Percentiles rank a stretch among this genome's conserved stretches.
phyloP scores from a whole-genome alignment of 2,113 vertebrate species.

The Archilochus colubris region DNA sequence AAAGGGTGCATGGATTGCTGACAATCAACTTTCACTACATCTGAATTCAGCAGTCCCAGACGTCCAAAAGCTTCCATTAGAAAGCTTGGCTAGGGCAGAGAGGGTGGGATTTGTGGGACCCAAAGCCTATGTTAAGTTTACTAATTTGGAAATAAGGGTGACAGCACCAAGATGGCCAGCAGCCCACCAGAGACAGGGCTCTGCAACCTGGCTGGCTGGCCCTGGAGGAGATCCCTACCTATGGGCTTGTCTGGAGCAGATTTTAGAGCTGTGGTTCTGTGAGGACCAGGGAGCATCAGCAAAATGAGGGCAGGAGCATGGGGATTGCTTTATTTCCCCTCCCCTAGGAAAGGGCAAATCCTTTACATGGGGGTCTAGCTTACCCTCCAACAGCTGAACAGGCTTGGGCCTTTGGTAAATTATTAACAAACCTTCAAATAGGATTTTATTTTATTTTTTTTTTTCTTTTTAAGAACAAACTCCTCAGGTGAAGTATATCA shows the following conservation, averaged over 20 bases:
- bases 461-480: not conserved
- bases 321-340: not conserved
- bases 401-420: not conserved
- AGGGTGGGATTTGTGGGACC: not conserved
- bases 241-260: not conserved
- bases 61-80: not conserved
- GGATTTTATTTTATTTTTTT: fast-evolving
- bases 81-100: not conserved
- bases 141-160: not conserved
- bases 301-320: not conserved
- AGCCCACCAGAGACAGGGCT: not conserved
- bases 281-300: not conserved
- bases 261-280: not conserved
- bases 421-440: not conserved
- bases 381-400: not conserved
- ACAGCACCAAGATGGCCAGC: not conserved
- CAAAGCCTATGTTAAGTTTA: not conserved
- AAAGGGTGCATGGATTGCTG: not conserved
- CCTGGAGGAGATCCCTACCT: not conserved
- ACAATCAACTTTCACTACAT: not conserved
- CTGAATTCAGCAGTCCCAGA: not conserved
- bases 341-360: not conserved
- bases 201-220: not conserved
- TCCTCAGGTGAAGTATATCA: not conserved
- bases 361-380: not conserved